Conservation (phyloP, 2,888 invertebrate genomes). For the Andrena bicolor region DNA sequence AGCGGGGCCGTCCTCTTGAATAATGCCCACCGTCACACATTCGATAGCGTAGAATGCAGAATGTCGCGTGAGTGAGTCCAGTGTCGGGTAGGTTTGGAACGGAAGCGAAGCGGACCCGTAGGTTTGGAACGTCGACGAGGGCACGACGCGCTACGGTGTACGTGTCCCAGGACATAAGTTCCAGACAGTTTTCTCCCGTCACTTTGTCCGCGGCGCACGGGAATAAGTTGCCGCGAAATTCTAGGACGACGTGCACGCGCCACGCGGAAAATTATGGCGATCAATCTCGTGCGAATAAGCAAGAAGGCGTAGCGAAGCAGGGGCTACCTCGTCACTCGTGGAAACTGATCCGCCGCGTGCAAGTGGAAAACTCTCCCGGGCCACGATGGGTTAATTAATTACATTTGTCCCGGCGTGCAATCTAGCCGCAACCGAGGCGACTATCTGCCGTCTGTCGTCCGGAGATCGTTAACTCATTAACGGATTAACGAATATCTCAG, state of each 20-base stretch:
- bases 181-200: slow-evolving; percentile 26
- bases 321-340: not conserved
- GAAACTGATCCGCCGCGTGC: not conserved
- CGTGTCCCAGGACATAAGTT: not conserved
- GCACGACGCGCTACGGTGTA: not conserved
- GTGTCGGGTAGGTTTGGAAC: not conserved
- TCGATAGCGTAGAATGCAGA: not conserved
- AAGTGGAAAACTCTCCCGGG: slow-evolving; percentile 43
- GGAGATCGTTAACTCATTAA: slow-evolving; percentile 56
- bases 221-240: slow-evolving; percentile 26
- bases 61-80: not conserved
- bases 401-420: slow-evolving; percentile 49
- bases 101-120: not conserved
- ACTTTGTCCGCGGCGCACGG: not conserved
- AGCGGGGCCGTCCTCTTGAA: not conserved
- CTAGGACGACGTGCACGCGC: not conserved
- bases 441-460: slow-evolving; percentile 24
- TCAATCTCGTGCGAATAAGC: slow-evolving; percentile 47
- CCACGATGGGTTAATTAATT: slow-evolving; percentile 63
- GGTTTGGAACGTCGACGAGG: slow-evolving; percentile 24
- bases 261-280: slow-evolving; percentile 47
- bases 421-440: slow-evolving; percentile 30
- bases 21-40: not conserved
- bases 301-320: slow-evolving; percentile 5
- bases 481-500: slow-evolving; percentile 29